Percentiles rank a stretch among this genome's conserved stretches.
Evolutionary conservation across 2,888 invertebrate genomes (phyloP).

Genomic region (Cordilura impudica): DNA sequence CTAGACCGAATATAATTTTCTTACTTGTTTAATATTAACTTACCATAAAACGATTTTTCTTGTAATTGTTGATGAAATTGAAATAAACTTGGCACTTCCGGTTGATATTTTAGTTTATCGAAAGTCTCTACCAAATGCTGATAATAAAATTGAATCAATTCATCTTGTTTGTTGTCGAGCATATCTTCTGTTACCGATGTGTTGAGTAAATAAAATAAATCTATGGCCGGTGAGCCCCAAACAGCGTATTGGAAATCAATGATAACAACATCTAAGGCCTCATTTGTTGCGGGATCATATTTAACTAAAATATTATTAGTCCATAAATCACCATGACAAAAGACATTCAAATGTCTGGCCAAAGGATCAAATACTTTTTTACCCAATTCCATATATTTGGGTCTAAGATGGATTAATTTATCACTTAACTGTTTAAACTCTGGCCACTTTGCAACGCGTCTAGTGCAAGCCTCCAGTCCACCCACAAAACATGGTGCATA

Average conservation of each 20-base stretch:
- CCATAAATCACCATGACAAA: slow-evolving; percentile 77
- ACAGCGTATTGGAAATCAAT: slow-evolving; percentile 77
- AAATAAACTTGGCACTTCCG: slow-evolving; percentile 65
- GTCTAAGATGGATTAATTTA: slow-evolving; percentile 69
- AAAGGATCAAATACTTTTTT: slow-evolving; percentile 71
- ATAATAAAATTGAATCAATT: slow-evolving; percentile 73
- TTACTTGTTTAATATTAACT: slow-evolving; percentile 28
- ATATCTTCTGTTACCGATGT: slow-evolving; percentile 73
- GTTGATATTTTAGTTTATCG: slow-evolving; percentile 68
- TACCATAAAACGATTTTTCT: slow-evolving; percentile 68
- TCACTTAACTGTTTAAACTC: slow-evolving; percentile 70
- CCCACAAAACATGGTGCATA: slow-evolving; percentile 73
- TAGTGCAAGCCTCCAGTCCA: slow-evolving; percentile 70
- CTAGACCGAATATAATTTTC: no score
- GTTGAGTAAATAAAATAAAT: slow-evolving; percentile 75
- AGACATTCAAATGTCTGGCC: slow-evolving; percentile 70
- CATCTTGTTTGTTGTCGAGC: slow-evolving; percentile 71
- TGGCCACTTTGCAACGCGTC: slow-evolving; percentile 70
- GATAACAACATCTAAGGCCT: slow-evolving; percentile 72
- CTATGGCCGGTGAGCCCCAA: slow-evolving; percentile 77
- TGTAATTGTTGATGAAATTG: slow-evolving; percentile 66
- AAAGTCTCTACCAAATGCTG: slow-evolving; percentile 69
- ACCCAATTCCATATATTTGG: slow-evolving; percentile 73
- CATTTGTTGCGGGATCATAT: slow-evolving; percentile 68
- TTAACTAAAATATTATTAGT: slow-evolving; percentile 75